These are phyloP conservation scores for Lepidonotus clava DNA, from an alignment of 2,888 invertebrate species.

Conservation along the genomic window DNA sequence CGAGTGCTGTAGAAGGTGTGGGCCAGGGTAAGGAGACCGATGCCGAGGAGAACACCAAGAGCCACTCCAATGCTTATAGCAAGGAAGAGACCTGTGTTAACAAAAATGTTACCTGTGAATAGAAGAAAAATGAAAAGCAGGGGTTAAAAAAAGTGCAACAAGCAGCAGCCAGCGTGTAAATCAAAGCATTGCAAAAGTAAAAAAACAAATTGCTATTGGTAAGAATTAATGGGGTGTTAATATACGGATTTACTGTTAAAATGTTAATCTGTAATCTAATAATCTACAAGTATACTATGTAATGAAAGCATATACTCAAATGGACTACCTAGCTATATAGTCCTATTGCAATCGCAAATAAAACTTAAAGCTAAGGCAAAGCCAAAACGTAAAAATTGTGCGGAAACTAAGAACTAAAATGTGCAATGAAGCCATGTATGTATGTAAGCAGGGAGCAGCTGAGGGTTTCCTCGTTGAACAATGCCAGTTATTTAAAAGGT, in stretches of 20 bases:
- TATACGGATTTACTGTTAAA: too few species aligned
- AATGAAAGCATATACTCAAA: too few species aligned
- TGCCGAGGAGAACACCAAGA: constrained; percentile 63
- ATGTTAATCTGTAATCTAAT: neutral
- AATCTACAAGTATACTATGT: neutral
- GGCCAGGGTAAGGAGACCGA: constrained; percentile 62
- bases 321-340: too few species aligned
- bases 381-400: neutral
- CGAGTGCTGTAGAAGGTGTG: constrained; percentile 54
- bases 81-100: constrained; percentile 61
- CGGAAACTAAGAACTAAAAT: neutral
- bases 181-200: neutral
- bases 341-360: neutral
- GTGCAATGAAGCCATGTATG: constrained; percentile 20
- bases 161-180: constrained; percentile 13
- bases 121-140: constrained; percentile 12
- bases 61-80: constrained; percentile 64
- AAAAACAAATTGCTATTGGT: neutral
- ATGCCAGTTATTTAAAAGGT: too few species aligned
- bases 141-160: constrained; percentile 32
- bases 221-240: too few species aligned
- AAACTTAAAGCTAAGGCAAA: neutral
- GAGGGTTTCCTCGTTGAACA: neutral
- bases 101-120: constrained; percentile 46
- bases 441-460: constrained; percentile 1